Conservation (phyloP, 1,140 invertebrate species). For the Sitobion miscanthi region DNA sequence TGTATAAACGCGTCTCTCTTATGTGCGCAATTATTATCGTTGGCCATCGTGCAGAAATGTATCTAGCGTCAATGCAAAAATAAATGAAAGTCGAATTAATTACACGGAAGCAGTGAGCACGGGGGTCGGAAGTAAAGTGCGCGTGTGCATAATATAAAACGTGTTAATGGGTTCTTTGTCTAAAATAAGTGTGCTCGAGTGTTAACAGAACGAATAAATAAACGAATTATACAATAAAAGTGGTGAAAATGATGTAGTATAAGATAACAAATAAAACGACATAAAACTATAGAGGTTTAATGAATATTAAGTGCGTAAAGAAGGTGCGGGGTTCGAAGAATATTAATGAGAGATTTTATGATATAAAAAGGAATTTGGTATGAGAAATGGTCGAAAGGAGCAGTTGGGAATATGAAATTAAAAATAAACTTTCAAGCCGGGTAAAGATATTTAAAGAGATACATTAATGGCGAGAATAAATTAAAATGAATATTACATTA, state of each 20-base stretch:
- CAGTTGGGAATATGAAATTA: constrained; percentile 16
- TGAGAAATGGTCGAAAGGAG: constrained; percentile 21
- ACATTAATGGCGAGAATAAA: background rate
- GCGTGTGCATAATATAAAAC: constrained; percentile 20
- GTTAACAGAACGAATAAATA: constrained; percentile 53
- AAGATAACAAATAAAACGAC: constrained; percentile 45
- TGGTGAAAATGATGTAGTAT: constrained; percentile 41
- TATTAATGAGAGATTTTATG: constrained; percentile 56
- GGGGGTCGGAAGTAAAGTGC: background rate
- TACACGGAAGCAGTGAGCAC: background rate
- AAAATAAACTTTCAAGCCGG: background rate
- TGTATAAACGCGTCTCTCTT: background rate
- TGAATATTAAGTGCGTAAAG: constrained; percentile 35
- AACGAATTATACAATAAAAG: constrained; percentile 54
- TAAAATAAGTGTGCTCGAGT: constrained; percentile 24
- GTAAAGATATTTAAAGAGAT: background rate
- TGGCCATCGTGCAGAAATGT: background rate
- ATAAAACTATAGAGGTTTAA: constrained; percentile 52
- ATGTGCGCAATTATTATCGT: background rate
- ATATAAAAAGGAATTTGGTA: constrained; percentile 43
- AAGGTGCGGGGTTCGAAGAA: constrained; percentile 35
- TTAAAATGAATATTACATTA: background rate
- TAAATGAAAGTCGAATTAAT: constrained; percentile 42
- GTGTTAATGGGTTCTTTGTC: constrained; percentile 46
- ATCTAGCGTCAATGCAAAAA: background rate